These are phyloP conservation scores for Moxostoma hubbsi DNA, from an alignment of 2,797 vertebrate genomes.

Conservation along the genomic window DNA sequence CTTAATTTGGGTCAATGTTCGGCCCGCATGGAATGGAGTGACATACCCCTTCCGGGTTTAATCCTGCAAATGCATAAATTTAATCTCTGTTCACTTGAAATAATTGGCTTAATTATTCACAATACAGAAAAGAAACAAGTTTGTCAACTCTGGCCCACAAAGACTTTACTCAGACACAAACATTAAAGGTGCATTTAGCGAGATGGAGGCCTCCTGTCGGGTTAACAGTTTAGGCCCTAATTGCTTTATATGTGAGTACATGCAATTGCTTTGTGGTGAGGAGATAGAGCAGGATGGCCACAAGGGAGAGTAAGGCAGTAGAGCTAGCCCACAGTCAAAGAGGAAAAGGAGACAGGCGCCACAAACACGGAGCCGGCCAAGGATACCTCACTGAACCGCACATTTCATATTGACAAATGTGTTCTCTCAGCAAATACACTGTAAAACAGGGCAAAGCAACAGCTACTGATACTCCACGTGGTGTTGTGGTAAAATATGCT, in stretches of 20 bases:
- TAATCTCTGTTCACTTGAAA: conserved; percentile 71
- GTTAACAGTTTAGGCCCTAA: conserved; percentile 68
- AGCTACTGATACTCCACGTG: neutral
- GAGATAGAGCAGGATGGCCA: conserved; percentile 56
- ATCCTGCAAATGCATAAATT: conserved; percentile 77
- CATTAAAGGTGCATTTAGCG: conserved; percentile 64
- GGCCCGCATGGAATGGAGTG: conserved; percentile 70
- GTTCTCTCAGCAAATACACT: conserved; percentile 47
- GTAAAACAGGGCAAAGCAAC: neutral
- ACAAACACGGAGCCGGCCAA: conserved; percentile 62
- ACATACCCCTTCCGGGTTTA: conserved; percentile 70
- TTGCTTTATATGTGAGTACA: conserved; percentile 70
- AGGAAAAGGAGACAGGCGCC: conserved; percentile 63
- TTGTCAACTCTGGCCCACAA: conserved; percentile 53
- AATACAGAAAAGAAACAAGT: conserved; percentile 55
- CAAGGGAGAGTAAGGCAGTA: conserved; percentile 47
- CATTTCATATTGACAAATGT: conserved; percentile 58
- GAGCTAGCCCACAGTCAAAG: conserved; percentile 52
- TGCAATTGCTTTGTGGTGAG: conserved; percentile 62
- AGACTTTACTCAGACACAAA: conserved; percentile 55
- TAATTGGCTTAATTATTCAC: conserved; percentile 82
- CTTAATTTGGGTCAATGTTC: conserved; percentile 80
- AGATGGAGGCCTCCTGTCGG: conserved; percentile 71
- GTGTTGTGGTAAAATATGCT: neutral
- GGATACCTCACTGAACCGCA: conserved; percentile 47